Base-by-base conservation (phyloP, 2,888 invertebrate species). In the Tachina grossa region DNA sequence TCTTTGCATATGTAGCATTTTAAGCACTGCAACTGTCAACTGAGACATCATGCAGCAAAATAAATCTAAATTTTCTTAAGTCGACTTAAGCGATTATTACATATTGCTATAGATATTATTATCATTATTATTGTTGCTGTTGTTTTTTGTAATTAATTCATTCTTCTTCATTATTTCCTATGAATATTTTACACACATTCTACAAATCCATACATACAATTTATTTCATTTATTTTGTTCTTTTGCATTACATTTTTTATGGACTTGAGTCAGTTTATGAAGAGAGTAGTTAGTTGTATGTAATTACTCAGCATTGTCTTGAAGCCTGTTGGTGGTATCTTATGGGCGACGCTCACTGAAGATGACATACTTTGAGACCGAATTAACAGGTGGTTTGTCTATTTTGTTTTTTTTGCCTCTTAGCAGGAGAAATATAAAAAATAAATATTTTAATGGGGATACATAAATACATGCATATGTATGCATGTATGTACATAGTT, bases 341-440 rank as follows among this genome's bases (percentile, higher is more conserved):
- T 51, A 63, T 63, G 31, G 31, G 47, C 14, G 49, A 74, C n/a
- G 57, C 49, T 69, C 65, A 41, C n/a, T 22, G 49, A 77, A 72
- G 47, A n/a, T n/a, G n/a, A 49, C 41, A 63, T 45, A 66, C 66
- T n/a, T 57, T 47, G 66, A 41, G 55, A 43, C 61, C 11, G 49
- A n/a, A 39, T 61, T 85, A 85, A 85, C 85, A 83, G 85, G 83
- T 85, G 85, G 85, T 85, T 85, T 80, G 76, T 83, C 61, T 75
- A 63, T 53, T 72, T 65, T 75, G 68, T 63, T 31, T 5, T 31
- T 5, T 31, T 31, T 49, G 47, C 53, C 69, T 57, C 39, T 72
- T 74, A 19, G 16, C 22, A 45, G 47, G 43, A 16, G 4, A 13
- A 39, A 14, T 14, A 49, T 31, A 31, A 45, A 68, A 43, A 16